phyloP scores from a whole-genome alignment of 2,797 vertebrate species.

The Eleutherodactylus coqui region DNA sequence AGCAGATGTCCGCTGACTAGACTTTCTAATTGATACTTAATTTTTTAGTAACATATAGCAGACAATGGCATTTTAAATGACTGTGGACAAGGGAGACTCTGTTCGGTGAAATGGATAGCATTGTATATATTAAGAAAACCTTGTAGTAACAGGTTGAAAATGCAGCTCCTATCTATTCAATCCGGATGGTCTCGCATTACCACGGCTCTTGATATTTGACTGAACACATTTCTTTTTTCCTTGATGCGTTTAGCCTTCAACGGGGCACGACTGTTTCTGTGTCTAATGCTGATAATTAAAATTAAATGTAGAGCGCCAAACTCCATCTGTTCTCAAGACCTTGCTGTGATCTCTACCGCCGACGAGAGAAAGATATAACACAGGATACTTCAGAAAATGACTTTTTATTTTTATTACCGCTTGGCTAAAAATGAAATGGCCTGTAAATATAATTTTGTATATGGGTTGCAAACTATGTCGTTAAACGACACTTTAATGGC shows the following conservation, averaged over 20 bases:
- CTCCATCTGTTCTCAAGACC: constrained; percentile 46
- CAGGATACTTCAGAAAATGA: background rate
- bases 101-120: constrained; percentile 61
- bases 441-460: constrained; percentile 7
- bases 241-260: constrained; percentile 46
- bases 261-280: constrained; percentile 39
- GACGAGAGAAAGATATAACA: constrained; percentile 6
- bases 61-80: constrained; percentile 62
- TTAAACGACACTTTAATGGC: background rate
- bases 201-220: constrained; percentile 42
- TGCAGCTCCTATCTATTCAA: constrained; percentile 49
- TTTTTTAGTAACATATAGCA: constrained; percentile 63
- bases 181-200: constrained; percentile 53
- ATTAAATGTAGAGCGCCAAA: constrained; percentile 30
- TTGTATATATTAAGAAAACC: constrained; percentile 62
- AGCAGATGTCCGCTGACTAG: constrained; percentile 57
- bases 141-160: constrained; percentile 64
- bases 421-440: background rate
- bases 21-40: constrained; percentile 63
- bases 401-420: constrained; percentile 15
- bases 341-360: constrained; percentile 31
- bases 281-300: constrained; percentile 53
- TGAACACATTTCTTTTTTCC: constrained; percentile 25
- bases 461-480: background rate
- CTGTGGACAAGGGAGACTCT: constrained; percentile 48